These are phyloP conservation scores for Cepaea hortensis DNA, from an alignment of 2,888 invertebrate genomes.

Conservation along the genomic window DNA sequence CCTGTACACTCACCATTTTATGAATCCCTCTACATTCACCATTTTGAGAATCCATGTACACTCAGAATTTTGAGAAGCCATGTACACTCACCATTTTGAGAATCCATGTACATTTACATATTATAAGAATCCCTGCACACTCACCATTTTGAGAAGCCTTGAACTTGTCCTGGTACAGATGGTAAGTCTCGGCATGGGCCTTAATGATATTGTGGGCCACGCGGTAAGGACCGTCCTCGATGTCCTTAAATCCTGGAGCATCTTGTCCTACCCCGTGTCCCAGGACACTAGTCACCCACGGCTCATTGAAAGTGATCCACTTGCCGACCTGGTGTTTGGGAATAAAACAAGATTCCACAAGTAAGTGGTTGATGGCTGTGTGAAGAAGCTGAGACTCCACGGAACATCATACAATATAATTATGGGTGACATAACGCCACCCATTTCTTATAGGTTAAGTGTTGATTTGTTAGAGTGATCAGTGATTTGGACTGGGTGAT, in stretches of 20 bases:
- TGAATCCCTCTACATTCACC: too few relatives aligned
- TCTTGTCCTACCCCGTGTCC: slow-evolving; percentile 59
- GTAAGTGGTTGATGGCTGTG: background rate
- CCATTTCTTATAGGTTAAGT: too few relatives aligned
- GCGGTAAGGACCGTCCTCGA: slow-evolving; percentile 78
- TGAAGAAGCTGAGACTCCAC: too few relatives aligned
- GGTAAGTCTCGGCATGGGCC: slow-evolving; percentile 82
- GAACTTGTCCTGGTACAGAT: slow-evolving; percentile 72
- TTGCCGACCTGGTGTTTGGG: slow-evolving; percentile 72
- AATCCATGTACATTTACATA: too few relatives aligned
- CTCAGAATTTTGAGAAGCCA: too few relatives aligned
- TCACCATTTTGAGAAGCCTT: slow-evolving; percentile 57
- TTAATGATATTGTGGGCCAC: slow-evolving; percentile 82
- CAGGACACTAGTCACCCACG: slow-evolving; percentile 73
- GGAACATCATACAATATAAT: too few relatives aligned
- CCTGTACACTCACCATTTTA: too few relatives aligned
- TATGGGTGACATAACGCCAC: too few relatives aligned
- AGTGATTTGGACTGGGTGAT: too few relatives aligned
- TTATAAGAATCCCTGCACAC: background rate
- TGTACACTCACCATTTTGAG: slow-evolving; percentile 50
- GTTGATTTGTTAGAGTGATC: too few relatives aligned
- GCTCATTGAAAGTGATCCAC: slow-evolving; percentile 88
- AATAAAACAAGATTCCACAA: background rate
- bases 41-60: too few relatives aligned
- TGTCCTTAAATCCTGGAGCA: slow-evolving; percentile 58